Conservation (phyloP, 2,888 invertebrate genomes). For the Lordiphosa fenestrarum region DNA sequence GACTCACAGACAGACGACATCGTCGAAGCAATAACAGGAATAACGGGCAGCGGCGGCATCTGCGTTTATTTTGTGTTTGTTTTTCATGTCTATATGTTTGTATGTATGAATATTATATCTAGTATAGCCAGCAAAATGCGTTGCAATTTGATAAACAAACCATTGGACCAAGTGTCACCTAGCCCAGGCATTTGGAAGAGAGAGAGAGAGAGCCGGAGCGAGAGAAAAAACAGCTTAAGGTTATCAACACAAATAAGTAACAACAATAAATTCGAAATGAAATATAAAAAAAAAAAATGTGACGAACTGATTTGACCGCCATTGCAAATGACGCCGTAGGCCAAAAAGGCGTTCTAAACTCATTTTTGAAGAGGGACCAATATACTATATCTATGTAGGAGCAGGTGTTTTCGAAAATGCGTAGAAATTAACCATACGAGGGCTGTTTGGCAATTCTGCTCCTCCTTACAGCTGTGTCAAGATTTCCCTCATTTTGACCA, state of each 20-base stretch:
- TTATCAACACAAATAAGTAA: slow-evolving; percentile 59
- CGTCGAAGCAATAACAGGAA: slow-evolving; percentile 47
- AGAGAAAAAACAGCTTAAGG: slow-evolving; percentile 30
- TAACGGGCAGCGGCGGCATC: slow-evolving; percentile 34
- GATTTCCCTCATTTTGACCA: no score
- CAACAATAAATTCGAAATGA: slow-evolving; percentile 35
- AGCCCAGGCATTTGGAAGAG: background rate
- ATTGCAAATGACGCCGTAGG: slow-evolving; percentile 38
- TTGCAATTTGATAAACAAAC: no score
- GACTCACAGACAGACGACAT: slow-evolving; percentile 52
- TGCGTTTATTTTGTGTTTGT: slow-evolving; percentile 41
- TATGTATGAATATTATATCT: slow-evolving; percentile 3
- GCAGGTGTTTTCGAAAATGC: slow-evolving; percentile 39
- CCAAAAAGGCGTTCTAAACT: slow-evolving; percentile 2
- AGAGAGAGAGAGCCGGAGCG: slow-evolving; percentile 6
- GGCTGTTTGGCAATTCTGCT: no score
- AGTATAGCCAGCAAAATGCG: background rate
- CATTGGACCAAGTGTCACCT: no score
- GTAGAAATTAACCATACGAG: slow-evolving; percentile 27
- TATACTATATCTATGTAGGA: slow-evolving; percentile 13
- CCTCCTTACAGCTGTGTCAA: no score
- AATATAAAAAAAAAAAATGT: slow-evolving; percentile 19
- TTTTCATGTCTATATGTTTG: slow-evolving; percentile 37
- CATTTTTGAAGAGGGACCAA: slow-evolving; percentile 14
- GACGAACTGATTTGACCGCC: slow-evolving; percentile 54